Base-by-base conservation (phyloP, 2,797 vertebrate species). In the Notolepis coatsorum region DNA sequence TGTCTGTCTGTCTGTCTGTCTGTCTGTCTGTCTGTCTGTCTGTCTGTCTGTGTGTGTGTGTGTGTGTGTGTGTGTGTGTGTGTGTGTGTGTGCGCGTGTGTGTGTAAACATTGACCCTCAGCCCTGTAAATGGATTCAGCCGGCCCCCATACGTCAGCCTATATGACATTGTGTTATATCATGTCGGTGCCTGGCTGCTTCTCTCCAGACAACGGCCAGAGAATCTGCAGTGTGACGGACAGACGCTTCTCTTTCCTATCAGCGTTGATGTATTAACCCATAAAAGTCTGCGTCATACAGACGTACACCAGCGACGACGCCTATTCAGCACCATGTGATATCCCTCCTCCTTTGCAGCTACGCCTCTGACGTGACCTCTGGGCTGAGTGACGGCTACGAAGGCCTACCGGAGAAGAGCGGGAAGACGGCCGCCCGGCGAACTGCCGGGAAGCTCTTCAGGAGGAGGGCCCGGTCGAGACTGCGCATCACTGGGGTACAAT, bases 391-490 rank as follows among this genome's bases (percentile, higher is more conserved):
- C 0, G 82, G 91, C 53, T 92, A 67, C 0, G 95, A 95, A 81
- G 93, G 93, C 25, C 80, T 91, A 46, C 80, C 90, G 0, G 92
- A 94, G 71, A 70, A 60, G 23, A 80, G 66, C 12, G 0, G 41
- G 2, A 91, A 91, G 54, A 39, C 88, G 21, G 78, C 82, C 0
- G 67, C 76, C 62, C 92, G 89, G 62, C 65, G 89, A 20, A 74
- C 79, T 0, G 46, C 84, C 0, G 89, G 81, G n/a, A 95, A 90
- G 75, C 91, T 91, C 48, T 86, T 92, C 69, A 84, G 94, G 37
- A 91, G 93, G 25, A 90, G 94, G 69, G 88, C 92, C 0, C 86
- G 93, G 5, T 94, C 94, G 42, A 87, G 93, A 20, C 89, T 96
- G 25, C 90, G 93, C 28, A 92, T 96, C 71, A 94, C 91, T 45